Conservation (phyloP, 2,888 invertebrate species). For the Pyrgus malvae region DNA sequence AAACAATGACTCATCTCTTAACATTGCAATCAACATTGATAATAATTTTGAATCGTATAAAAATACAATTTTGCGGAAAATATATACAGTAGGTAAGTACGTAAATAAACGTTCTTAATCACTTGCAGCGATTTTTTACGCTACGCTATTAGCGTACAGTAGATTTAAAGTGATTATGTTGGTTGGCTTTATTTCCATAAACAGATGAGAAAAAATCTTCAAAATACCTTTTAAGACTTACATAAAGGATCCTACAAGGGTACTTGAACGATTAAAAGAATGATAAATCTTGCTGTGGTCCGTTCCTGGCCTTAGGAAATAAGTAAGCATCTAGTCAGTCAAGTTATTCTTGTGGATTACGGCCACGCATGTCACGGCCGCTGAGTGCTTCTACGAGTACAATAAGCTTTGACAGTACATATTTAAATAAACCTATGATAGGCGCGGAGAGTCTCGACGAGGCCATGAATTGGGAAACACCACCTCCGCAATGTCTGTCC, state of each 20-base stretch:
- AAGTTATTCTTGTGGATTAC: neutral
- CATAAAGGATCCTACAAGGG: no score
- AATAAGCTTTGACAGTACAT: neutral
- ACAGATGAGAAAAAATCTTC: no score
- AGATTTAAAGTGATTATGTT: neutral
- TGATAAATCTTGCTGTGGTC: no score
- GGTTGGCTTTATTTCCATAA: no score
- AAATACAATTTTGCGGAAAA: no score
- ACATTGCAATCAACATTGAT: no score
- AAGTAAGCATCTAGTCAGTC: no score
- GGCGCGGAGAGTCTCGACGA: neutral
- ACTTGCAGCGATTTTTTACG: conserved; percentile 6
- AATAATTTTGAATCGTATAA: no score
- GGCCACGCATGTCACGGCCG: conserved; percentile 6
- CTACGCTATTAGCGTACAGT: neutral
- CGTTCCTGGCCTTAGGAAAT: no score
- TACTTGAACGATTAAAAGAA: no score
- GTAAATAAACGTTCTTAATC: neutral
- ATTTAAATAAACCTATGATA: neutral
- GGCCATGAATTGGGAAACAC: neutral
- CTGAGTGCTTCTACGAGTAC: neutral
- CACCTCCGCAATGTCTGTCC: neutral
- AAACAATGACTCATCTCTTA: conserved; percentile 6
- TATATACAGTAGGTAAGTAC: no score
- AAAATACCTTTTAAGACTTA: no score